Evolutionary conservation across 2,888 invertebrate species (phyloP), one percentile per base, ranked within the genome.

Genomic region (Buathra laborator): DNA sequence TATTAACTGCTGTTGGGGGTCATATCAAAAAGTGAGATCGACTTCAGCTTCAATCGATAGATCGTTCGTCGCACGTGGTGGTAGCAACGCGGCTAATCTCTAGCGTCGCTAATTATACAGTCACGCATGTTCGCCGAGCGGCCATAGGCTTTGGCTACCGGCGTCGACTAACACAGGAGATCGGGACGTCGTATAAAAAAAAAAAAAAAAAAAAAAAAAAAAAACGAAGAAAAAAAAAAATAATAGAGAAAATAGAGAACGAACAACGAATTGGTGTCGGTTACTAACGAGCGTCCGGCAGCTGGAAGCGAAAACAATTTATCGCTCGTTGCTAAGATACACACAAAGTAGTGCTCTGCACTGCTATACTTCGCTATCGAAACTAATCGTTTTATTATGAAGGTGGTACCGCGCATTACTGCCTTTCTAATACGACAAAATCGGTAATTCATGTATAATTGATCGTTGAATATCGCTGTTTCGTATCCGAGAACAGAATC

Each of bases 1-100:
- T 62, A 64, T 75, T 64, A 64, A 62, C 37, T 4, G 37, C 19
- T 32, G 16, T 10, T 24, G 29, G 14, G 62, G 74, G 32, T 71
- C 48, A 24, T 83, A 66, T 72, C 75, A 51, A 64, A 48, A 59
- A 66, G 71, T 56, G 71, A 84, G 77, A 85, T 84, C 81, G 76
- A 75, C 16, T 37, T 44, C 67, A 64, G 64, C 48, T 37, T 64
- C 74, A 14, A 67, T 67, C 77, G 68, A 59, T 77, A 51, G 43
- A 67, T 43, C 53, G 66, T 62, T 14, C 6, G n/a, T n/a, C 56
- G 53, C 77, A 16, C 67, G 53, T 56, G 14, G 67, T 24, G 2
- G 2, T 59, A 51, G 77, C 53, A 3, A 19, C 51, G 48, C 12
- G n/a, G 46, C 59, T 48, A 75, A 75, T 75, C 74, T 16, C 37